Conservation (phyloP, 2,797 vertebrate species). For the Jordanella pulchra region DNA sequence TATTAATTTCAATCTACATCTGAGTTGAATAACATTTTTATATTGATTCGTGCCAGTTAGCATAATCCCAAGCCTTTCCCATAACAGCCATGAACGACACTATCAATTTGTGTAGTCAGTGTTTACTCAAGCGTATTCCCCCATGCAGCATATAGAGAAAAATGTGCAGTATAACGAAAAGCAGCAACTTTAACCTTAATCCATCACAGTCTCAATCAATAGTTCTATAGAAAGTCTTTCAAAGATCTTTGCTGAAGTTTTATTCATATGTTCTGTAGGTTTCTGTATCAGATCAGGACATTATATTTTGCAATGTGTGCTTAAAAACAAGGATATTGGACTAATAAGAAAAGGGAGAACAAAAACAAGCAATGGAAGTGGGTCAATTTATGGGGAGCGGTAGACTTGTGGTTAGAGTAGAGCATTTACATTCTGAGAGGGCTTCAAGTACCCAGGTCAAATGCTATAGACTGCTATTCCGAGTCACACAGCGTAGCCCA, state of each 20-base stretch:
- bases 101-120: conserved; percentile 28
- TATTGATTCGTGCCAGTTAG: conserved; percentile 53
- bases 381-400: too few species aligned
- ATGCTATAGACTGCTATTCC: too few species aligned
- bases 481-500: too few species aligned
- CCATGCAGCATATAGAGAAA: neutral
- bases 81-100: conserved; percentile 37
- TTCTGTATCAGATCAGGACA: neutral
- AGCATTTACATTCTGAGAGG: too few species aligned
- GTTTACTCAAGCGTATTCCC: conserved; percentile 14
- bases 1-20: conserved; percentile 56
- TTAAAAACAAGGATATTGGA: neutral
- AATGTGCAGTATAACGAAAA: neutral
- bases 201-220: neutral
- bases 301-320: neutral
- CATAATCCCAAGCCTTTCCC: conserved; percentile 43
- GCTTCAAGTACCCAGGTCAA: too few species aligned
- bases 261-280: neutral
- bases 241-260: neutral
- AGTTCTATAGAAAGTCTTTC: neutral
- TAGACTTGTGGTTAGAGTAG: too few species aligned
- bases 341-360: neutral
- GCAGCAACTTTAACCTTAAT: neutral
- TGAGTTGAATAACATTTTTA: conserved; percentile 49
- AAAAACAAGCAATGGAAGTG: too few species aligned